These are phyloP conservation scores for Lasiommata megera DNA, from an alignment of 2,888 invertebrate species.

Conservation along the genomic window DNA sequence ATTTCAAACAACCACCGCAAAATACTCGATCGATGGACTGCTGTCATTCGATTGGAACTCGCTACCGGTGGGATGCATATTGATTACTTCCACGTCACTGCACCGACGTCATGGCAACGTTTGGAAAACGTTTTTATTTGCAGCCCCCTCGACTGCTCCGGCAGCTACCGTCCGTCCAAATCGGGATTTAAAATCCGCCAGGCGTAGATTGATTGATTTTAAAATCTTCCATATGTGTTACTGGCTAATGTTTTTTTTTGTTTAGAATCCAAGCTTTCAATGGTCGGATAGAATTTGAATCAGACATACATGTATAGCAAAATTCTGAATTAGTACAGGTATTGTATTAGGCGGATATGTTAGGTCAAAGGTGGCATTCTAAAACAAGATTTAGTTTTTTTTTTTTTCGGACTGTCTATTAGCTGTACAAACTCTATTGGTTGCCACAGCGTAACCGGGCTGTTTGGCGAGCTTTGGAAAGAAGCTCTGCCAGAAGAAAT, in stretches of 20 bases:
- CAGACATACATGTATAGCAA: no score
- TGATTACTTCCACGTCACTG: conserved; percentile 27
- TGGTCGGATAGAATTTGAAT: neutral
- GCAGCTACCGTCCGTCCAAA: conserved; percentile 21
- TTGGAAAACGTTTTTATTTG: conserved; percentile 24
- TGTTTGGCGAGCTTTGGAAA: no score
- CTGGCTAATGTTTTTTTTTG: neutral
- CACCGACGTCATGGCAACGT: conserved; percentile 20
- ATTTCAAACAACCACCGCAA: conserved; percentile 9
- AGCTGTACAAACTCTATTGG: no score
- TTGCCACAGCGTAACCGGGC: no score
- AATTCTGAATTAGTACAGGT: no score
- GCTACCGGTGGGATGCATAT: conserved; percentile 20
- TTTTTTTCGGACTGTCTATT: no score
- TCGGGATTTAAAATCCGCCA: conserved; percentile 27
- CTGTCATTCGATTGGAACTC: conserved; percentile 24
- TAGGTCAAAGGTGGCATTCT: no score
- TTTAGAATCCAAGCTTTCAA: neutral
- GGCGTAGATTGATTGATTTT: conserved; percentile 26
- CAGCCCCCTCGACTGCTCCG: conserved; percentile 1
- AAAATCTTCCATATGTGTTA: conserved; percentile 8
- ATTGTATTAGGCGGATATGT: no score
- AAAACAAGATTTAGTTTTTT: no score
- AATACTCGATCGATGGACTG: conserved; percentile 13
- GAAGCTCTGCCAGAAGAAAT: no score